These are phyloP conservation scores for Phania funesta DNA, from an alignment of 2,888 invertebrate species.

Conservation along the genomic window DNA sequence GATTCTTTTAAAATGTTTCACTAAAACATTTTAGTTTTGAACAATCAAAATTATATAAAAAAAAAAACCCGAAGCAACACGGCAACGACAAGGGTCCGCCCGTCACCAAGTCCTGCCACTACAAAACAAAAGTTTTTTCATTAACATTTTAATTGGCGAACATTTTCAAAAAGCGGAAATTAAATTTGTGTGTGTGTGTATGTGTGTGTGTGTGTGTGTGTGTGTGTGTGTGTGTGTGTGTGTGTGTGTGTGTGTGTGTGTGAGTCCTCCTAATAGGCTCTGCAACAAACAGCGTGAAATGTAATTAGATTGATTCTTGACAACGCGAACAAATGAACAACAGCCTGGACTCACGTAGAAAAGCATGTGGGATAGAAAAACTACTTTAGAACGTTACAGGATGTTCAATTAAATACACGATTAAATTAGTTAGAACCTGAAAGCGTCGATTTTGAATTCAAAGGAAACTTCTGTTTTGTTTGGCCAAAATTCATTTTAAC, in stretches of 20 bases:
- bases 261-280: constrained; percentile 37
- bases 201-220: not conserved
- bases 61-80: not conserved
- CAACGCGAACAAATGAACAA: constrained; percentile 16
- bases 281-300: constrained; percentile 56
- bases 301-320: constrained; percentile 65
- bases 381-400: not conserved
- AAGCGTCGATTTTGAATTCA: constrained; percentile 40
- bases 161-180: constrained; percentile 68
- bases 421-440: not conserved
- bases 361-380: not conserved
- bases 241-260: not conserved
- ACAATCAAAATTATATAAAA: not conserved
- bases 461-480: constrained; percentile 49
- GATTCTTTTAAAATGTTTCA: not conserved
- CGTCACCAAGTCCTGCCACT: constrained; percentile 44
- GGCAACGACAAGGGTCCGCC: constrained; percentile 40
- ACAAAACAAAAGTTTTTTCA: constrained; percentile 68
- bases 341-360: not conserved
- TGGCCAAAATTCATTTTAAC: constrained; percentile 6
- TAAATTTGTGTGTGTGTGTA: constrained; percentile 48
- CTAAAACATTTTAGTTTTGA: constrained; percentile 39
- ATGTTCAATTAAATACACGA: not conserved
- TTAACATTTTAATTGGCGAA: constrained; percentile 71
- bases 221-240: not conserved